These are phyloP conservation scores for Cremastinae sp. DNA, from an alignment of 2,888 invertebrate species.

Conservation along the genomic window DNA sequence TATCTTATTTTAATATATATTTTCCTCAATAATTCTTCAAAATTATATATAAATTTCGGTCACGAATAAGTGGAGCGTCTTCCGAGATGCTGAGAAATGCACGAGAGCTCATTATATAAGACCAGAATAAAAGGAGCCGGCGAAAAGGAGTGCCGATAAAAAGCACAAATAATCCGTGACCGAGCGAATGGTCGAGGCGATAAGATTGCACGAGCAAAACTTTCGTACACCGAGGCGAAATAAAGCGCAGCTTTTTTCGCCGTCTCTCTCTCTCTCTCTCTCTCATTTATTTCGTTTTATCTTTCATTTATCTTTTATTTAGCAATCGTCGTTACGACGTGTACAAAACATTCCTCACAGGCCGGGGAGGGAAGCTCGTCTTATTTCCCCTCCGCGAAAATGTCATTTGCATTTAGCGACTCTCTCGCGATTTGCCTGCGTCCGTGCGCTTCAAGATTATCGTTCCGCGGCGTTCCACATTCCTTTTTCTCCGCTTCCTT, in stretches of 20 bases:
- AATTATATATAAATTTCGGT: no score
- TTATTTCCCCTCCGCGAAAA: constrained; percentile 7
- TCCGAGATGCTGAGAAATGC: constrained; percentile 10
- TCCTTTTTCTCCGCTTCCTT: neutral
- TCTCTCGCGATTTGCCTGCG: neutral
- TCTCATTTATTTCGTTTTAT: neutral
- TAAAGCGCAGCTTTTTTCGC: neutral
- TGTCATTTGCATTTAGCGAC: neutral
- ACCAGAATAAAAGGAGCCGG: constrained; percentile 25
- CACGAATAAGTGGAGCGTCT: no score
- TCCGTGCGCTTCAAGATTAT: constrained; percentile 2
- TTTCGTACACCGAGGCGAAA: constrained; percentile 9
- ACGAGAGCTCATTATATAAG: constrained; percentile 57
- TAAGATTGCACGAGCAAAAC: constrained; percentile 24
- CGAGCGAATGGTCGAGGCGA: neutral
- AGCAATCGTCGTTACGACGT: neutral
- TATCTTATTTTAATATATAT: no score
- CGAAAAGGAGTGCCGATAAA: constrained; percentile 37
- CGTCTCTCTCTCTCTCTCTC: neutral
- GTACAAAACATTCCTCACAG: no score
- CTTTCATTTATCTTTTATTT: neutral
- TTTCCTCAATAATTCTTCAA: no score
- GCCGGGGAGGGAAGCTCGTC: no score
- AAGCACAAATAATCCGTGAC: constrained; percentile 38
- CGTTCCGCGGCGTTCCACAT: neutral